phyloP scores from a whole-genome alignment of 2,888 invertebrate genomes.

The Caenorhabditis sp. region DNA sequence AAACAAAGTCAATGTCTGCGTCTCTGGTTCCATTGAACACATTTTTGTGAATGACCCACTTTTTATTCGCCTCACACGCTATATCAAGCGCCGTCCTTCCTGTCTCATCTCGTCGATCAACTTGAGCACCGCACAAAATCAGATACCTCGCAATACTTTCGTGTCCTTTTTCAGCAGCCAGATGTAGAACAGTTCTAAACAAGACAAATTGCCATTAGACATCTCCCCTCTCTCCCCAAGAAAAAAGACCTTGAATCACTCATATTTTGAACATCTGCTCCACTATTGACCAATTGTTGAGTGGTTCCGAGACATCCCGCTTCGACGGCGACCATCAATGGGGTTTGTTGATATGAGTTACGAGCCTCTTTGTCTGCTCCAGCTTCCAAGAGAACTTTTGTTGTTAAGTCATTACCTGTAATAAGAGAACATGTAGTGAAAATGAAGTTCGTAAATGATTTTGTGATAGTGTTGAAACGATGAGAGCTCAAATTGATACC shows the following conservation, averaged over 20 bases:
- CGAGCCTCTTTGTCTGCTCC: conserved; percentile 74
- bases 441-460: too few relatives aligned
- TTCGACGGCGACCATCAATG: conserved; percentile 74
- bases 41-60: too few relatives aligned
- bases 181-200: conserved; percentile 73
- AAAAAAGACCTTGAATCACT: conserved; percentile 35
- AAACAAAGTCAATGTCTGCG: too few relatives aligned
- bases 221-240: too few relatives aligned
- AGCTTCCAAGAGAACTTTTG: conserved; percentile 71
- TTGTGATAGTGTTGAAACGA: too few relatives aligned
- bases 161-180: conserved; percentile 72
- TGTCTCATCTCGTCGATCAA: conserved; percentile 35
- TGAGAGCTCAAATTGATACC: too few relatives aligned
- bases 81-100: conserved; percentile 43
- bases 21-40: background rate
- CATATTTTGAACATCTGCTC: conserved; percentile 71
- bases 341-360: conserved; percentile 73
- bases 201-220: background rate
- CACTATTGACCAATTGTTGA: conserved; percentile 38
- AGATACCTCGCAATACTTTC: conserved; percentile 71
- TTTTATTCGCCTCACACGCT: conserved; percentile 23
- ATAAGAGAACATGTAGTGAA: background rate
- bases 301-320: conserved; percentile 62
- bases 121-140: conserved; percentile 71
- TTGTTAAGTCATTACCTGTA: conserved; percentile 72